Evolutionary conservation across 2,797 vertebrate genomes (phyloP), one percentile per base, ranked within the genome.

Genomic region (Tiaroga cobitis): DNA sequence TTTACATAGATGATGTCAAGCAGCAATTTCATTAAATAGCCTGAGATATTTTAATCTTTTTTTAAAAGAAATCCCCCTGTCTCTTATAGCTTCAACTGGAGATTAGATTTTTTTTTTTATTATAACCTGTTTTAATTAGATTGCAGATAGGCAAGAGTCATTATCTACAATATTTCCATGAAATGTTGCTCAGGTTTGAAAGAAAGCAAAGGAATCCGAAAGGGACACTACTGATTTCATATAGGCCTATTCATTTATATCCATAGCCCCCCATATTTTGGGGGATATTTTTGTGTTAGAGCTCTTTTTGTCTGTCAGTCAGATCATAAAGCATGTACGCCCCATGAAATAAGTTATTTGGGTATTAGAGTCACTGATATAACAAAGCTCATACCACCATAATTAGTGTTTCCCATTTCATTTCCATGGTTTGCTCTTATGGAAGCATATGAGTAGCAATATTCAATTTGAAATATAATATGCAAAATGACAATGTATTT

Each of bases 361-460:
- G 9, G 3, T 24, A 46, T 51, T 78, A 68, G 19, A 43, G 59
- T 70, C 59, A 19, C 49, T 74, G 29, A 43, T n/a, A 32, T 41
- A 37, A 68, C 75, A 39, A 10, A 21, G 6, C 65, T 56, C 73
- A 67, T 82, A 69, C 82, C 82, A 37, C 9, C 2, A 11, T 83
- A 87, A 89, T 87, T 85, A 85, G 70, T 68, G 26, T 80, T 80
- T 80, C 15, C 39, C 29, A 83, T 69, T 69, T 19, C 41, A 75
- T 82, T 61, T 54, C 26, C 37, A 59, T 41, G 72, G 74, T 54
- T 49, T 49, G 4, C 34, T 37, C 34, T 37, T 37, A 37, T 37
- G 34, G 34, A 37, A 37, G 34, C 34, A 37, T 37, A 5, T 5
- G 34, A 37, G 34, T 37, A 37, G 34, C 2, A 34, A 34, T 34